Evolutionary conservation across 2,797 vertebrate genomes (phyloP).

Genomic region (Aulostomus chinensis): DNA sequence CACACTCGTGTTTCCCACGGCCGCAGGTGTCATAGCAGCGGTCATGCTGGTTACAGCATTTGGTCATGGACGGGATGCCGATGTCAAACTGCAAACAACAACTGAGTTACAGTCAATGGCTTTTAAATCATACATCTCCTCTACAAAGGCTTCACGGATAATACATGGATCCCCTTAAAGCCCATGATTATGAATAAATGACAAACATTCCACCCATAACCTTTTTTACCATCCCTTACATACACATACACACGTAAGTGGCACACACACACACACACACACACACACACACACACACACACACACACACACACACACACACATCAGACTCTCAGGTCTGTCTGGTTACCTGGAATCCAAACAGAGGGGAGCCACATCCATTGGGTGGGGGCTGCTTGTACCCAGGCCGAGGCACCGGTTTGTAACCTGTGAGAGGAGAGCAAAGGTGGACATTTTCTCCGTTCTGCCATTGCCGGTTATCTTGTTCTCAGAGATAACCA

Average conservation of each 20-base stretch:
- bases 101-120: neutral
- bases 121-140: neutral
- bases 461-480: constrained; percentile 26
- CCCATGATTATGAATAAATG: too few relatives aligned
- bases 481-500: constrained; percentile 35
- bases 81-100: constrained; percentile 87
- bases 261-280: too few relatives aligned
- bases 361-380: constrained; percentile 95
- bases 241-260: too few relatives aligned
- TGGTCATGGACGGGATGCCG: constrained; percentile 96
- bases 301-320: neutral
- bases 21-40: constrained; percentile 95
- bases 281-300: too few relatives aligned
- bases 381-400: constrained; percentile 92
- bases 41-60: constrained; percentile 96
- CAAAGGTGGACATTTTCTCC: constrained; percentile 51
- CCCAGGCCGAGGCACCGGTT: constrained; percentile 82
- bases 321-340: neutral
- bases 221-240: too few relatives aligned
- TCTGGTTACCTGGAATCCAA: constrained; percentile 88
- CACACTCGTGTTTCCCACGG: constrained; percentile 89
- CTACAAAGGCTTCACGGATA: too few relatives aligned
- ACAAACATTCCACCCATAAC: too few relatives aligned
- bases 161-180: too few relatives aligned
- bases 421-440: constrained; percentile 85